Percentiles rank a stretch among this genome's conserved stretches.
Conservation (phyloP, 1,140 invertebrate species). For the Sesamia nonagrioides region DNA sequence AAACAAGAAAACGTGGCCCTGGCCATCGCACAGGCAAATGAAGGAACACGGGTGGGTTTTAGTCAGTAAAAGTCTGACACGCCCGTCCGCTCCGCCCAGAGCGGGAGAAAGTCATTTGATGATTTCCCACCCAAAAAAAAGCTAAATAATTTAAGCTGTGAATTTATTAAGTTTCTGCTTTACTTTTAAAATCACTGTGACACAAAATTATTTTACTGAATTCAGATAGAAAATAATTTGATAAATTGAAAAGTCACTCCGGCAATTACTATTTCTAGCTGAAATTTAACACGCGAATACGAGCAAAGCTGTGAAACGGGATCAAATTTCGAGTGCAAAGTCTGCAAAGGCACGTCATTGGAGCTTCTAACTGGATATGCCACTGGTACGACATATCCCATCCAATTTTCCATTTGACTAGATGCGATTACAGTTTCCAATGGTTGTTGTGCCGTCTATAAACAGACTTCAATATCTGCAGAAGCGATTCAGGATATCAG, state of each 20-base stretch:
- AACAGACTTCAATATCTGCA: constrained; percentile 7
- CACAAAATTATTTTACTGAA: neutral
- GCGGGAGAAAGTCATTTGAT: too few relatives aligned
- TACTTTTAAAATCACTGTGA: neutral
- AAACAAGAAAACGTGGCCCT: too few relatives aligned
- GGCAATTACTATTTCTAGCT: constrained; percentile 5
- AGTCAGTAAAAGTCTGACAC: neutral
- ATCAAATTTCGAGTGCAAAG: constrained; percentile 28
- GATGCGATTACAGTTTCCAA: constrained; percentile 28
- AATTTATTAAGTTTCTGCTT: neutral
- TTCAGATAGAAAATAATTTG: constrained; percentile 10
- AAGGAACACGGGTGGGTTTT: too few relatives aligned
- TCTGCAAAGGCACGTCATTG: constrained; percentile 20
- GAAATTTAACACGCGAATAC: constrained; percentile 15
- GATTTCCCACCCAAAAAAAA: too few relatives aligned
- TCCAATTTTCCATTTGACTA: constrained; percentile 32
- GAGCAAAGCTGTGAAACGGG: constrained; percentile 16
- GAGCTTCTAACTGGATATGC: constrained; percentile 11
- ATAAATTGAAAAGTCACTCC: constrained; percentile 24
- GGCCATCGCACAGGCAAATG: too few relatives aligned
- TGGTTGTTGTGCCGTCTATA: constrained; percentile 25
- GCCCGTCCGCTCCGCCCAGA: too few relatives aligned
- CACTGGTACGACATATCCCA: neutral
- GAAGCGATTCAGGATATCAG: neutral
- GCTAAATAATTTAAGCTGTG: neutral